phyloP scores from a whole-genome alignment of 2,797 vertebrate genomes.

The Eulemur mongoz region DNA sequence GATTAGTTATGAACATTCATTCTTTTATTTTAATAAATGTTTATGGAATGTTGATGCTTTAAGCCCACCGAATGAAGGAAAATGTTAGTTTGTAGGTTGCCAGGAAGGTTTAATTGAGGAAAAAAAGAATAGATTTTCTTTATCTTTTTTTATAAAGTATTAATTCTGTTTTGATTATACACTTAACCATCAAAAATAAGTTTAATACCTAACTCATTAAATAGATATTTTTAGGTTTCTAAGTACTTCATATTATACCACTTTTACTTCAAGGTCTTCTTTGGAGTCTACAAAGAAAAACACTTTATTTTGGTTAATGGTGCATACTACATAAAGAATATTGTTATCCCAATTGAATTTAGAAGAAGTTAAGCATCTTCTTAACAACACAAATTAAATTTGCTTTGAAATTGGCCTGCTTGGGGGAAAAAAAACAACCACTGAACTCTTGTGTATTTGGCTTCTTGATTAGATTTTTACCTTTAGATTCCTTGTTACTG shows the following conservation, averaged over 20 bases:
- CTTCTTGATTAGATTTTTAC: constrained; percentile 72
- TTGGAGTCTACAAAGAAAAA: constrained; percentile 64
- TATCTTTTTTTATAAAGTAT: constrained; percentile 44
- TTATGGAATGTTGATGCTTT: background rate
- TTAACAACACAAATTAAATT: constrained; percentile 75
- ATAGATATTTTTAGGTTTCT: constrained; percentile 68
- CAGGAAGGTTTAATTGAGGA: constrained; percentile 48
- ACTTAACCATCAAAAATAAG: constrained; percentile 76
- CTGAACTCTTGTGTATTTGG: constrained; percentile 65
- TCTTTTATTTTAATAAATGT: background rate
- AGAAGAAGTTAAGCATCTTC: constrained; percentile 75
- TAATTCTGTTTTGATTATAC: constrained; percentile 73
- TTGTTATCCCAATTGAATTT: constrained; percentile 77
- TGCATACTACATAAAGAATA: constrained; percentile 74
- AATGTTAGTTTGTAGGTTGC: constrained; percentile 1
- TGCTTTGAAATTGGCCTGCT: constrained; percentile 72
- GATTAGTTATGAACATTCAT: background rate
- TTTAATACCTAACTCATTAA: constrained; percentile 59
- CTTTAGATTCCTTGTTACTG: constrained; percentile 64
- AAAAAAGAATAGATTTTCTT: constrained; percentile 58
- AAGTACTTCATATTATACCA: constrained; percentile 56
- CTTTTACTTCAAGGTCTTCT: constrained; percentile 71
- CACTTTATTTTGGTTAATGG: constrained; percentile 76
- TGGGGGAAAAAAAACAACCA: background rate
- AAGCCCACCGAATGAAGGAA: background rate